Evolutionary conservation across 2,113 vertebrate genomes (phyloP).

Genomic region (Phrynosoma blainvillii): DNA sequence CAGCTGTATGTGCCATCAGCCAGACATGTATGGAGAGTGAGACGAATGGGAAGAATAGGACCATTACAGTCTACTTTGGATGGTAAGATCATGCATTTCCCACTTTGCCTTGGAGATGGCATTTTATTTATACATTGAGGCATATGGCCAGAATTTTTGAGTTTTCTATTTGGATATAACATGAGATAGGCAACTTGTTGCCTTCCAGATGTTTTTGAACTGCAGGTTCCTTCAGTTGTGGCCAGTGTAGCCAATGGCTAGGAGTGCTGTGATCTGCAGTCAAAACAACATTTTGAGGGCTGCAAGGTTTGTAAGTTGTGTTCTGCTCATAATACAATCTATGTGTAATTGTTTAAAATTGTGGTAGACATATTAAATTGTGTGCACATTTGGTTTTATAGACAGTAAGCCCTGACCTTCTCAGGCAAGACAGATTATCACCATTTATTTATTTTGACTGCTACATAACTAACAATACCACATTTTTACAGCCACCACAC

Average conservation of each 20-base stretch:
- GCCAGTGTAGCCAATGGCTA: too few species aligned
- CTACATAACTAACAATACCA: not conserved
- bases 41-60: conserved; percentile 95
- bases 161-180: not conserved
- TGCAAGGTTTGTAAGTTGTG: not conserved
- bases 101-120: not conserved
- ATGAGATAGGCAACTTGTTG: too few species aligned
- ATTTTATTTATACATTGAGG: not conserved
- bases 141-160: not conserved
- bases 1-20: conserved; percentile 96
- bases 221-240: too few species aligned
- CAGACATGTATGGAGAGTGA: conserved; percentile 91
- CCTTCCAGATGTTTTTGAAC: too few species aligned
- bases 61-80: conserved; percentile 94
- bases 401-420: not conserved
- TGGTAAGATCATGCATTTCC: conserved; percentile 76
- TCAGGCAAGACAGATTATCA: too few species aligned
- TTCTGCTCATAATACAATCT: not conserved
- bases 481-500: not conserved
- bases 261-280: too few species aligned
- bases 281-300: not conserved
- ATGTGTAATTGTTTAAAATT: not conserved
- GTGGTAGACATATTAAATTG: not conserved
- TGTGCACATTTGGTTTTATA: not conserved
- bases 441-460: not conserved